Evolutionary conservation across 2,888 invertebrate genomes (phyloP).

Genomic region (Parnassius glacialis): DNA sequence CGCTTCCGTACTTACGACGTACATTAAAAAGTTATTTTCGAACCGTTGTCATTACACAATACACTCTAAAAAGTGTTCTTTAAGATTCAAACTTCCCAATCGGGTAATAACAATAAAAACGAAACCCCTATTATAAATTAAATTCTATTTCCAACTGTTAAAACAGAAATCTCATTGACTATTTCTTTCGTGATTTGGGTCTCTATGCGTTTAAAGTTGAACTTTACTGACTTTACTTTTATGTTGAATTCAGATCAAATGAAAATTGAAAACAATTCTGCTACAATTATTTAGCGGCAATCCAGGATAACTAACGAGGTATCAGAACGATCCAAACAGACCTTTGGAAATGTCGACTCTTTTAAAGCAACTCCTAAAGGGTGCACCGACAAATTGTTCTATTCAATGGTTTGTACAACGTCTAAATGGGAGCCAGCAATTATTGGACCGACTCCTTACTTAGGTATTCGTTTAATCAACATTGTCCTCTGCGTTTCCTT

Average conservation of each 20-base stretch:
- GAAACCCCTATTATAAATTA: slow-evolving; percentile 41
- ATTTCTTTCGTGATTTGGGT: slow-evolving; percentile 20
- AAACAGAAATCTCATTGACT: slow-evolving; percentile 50
- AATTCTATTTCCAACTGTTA: slow-evolving; percentile 51
- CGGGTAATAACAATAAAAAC: slow-evolving; percentile 36
- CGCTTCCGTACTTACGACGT: slow-evolving; percentile 55
- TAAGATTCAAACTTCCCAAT: slow-evolving; percentile 38
- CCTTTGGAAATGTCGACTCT: slow-evolving; percentile 68
- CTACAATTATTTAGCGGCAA: slow-evolving; percentile 73
- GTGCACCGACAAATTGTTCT: slow-evolving; percentile 73
- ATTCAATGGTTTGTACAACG: slow-evolving; percentile 63
- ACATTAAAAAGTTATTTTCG: slow-evolving; percentile 43
- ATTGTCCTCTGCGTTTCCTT: slow-evolving; percentile 66
- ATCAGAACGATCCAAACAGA: slow-evolving; percentile 60
- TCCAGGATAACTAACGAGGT: slow-evolving; percentile 73
- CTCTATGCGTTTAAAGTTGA: slow-evolving; percentile 29
- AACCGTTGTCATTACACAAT: slow-evolving; percentile 29
- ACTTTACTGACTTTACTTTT: slow-evolving; percentile 32
- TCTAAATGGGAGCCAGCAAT: slow-evolving; percentile 59
- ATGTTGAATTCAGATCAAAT: slow-evolving; percentile 32
- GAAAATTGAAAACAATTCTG: slow-evolving; percentile 43
- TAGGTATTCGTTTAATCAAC: slow-evolving; percentile 78
- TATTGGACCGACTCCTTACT: slow-evolving; percentile 56
- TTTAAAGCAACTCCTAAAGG: slow-evolving; percentile 58
- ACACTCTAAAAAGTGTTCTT: slow-evolving; percentile 34